These are phyloP conservation scores for Myoxocephalus aenaeus DNA, from an alignment of 2,797 vertebrate species.

Conservation along the genomic window DNA sequence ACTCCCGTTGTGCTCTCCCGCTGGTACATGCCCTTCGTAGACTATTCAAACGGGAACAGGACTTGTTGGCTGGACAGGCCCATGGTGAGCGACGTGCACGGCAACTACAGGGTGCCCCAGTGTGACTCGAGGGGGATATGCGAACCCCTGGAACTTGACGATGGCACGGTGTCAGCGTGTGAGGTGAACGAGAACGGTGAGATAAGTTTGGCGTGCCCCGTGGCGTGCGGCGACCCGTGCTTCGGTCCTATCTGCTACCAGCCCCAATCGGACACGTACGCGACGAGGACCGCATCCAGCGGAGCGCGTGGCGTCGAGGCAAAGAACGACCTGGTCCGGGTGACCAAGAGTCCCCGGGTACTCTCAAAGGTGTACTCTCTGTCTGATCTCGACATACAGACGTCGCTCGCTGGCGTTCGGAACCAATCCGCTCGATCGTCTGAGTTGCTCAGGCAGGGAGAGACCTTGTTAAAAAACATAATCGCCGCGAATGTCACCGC, in stretches of 20 bases:
- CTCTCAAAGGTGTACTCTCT: neutral
- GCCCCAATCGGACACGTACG: neutral
- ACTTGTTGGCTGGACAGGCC: conserved; percentile 21
- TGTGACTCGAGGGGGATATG: neutral
- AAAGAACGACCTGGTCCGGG: neutral
- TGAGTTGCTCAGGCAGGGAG: too few relatives aligned
- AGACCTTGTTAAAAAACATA: too few relatives aligned
- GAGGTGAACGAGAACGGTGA: neutral
- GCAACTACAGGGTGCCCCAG: neutral
- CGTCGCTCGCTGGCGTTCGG: too few relatives aligned
- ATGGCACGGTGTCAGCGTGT: neutral
- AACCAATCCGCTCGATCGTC: too few relatives aligned
- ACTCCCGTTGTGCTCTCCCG: neutral
- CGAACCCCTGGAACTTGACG: neutral
- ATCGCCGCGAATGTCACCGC: too few relatives aligned
- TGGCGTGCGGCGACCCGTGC: neutral
- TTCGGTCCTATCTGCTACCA: neutral
- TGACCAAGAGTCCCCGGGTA: neutral
- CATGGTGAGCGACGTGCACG: neutral
- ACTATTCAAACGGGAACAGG: neutral
- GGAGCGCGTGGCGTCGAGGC: neutral
- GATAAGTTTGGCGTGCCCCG: neutral
- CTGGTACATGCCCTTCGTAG: conserved; percentile 29
- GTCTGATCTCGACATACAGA: neutral
- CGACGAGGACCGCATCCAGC: neutral